Base-by-base conservation (phyloP, 2,888 invertebrate genomes). In the Stenoptilia bipunctidactyla region DNA sequence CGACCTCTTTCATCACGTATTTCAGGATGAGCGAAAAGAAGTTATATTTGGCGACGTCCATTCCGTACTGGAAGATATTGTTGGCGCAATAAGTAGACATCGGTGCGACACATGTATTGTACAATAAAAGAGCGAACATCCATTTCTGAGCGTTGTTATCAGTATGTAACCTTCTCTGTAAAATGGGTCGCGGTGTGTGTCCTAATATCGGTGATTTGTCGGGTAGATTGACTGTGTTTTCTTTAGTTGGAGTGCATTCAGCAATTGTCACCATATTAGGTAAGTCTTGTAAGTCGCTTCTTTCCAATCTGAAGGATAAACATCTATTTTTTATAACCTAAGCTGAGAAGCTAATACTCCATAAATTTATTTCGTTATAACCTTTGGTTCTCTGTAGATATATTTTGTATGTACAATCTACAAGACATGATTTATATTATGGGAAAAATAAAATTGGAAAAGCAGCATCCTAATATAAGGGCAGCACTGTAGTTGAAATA, bases 31-130 rank as follows among this genome's bases (percentile, higher is more conserved):
- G 48, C 12, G 69, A 56, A 13, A 72, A 46, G 35, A 80, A 58
- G 44, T 79, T 79, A 47, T 80, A 79, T 49, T 70, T 73, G 13
- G 82, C 82, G 6, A 65, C 74, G 42, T 83, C 83, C 51, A 82
- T 58, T 15, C 83, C 82, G 38, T 73, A 82, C 40, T 80, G 70
- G 5, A 82, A 45, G 15, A 79, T 68, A 38, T 51, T 74, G 41
- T 74, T 64, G 0, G 77, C 82, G 46, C 79, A 82, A 42, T 80
- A 80, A 1, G 61, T 46, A 0, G 82, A 80, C 67, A 82, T 73
- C 0, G 83, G 80, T 0, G 76, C 77, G 13, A 80, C 53, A 45
- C 83, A 83, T 2, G 72, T 65, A 37, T 82, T 74, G 51, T 82
- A 83, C 36, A 82, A 43, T 4, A 83, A 61, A n/a, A 83, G 46